Evolutionary conservation across 2,888 invertebrate species (phyloP).

Genomic region (Athalia cordata): DNA sequence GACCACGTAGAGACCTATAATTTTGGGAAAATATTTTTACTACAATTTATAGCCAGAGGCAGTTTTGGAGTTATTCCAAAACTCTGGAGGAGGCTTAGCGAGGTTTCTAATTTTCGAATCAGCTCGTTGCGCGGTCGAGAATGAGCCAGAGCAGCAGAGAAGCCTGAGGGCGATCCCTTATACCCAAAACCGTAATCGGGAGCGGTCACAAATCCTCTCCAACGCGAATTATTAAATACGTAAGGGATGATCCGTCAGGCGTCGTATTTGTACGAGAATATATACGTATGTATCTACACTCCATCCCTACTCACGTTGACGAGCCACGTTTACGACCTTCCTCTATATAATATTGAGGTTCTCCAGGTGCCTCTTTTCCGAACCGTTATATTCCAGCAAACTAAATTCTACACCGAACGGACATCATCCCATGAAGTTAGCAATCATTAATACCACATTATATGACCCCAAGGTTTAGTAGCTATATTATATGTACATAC

Average conservation of each 20-base stretch:
- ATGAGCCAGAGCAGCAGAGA: background rate
- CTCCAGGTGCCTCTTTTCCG: slow-evolving; percentile 33
- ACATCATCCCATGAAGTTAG: slow-evolving; percentile 19
- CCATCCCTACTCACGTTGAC: slow-evolving; percentile 24
- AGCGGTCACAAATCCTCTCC: slow-evolving; percentile 40
- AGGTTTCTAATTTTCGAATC: slow-evolving; percentile 29
- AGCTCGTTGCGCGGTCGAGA: background rate
- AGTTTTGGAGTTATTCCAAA: slow-evolving; percentile 21
- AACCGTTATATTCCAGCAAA: background rate
- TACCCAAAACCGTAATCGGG: slow-evolving; percentile 31
- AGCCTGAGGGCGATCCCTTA: slow-evolving; percentile 3
- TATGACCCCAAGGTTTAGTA: background rate
- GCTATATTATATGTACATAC: background rate
- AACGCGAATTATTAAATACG: slow-evolving; percentile 40
- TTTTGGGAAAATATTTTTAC: too few relatives aligned
- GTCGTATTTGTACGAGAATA: background rate
- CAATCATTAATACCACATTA: slow-evolving; percentile 26
- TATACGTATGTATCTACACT: background rate
- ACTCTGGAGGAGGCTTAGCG: background rate
- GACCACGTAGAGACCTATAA: too few relatives aligned
- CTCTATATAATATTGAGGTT: background rate
- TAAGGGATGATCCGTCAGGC: slow-evolving; percentile 44
- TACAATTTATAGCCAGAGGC: background rate
- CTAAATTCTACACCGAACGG: too few relatives aligned
- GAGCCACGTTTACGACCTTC: slow-evolving; percentile 29